Evolutionary conservation across 1,140 invertebrate species (phyloP).

Genomic region (Carcinoscorpius rotundicauda): DNA sequence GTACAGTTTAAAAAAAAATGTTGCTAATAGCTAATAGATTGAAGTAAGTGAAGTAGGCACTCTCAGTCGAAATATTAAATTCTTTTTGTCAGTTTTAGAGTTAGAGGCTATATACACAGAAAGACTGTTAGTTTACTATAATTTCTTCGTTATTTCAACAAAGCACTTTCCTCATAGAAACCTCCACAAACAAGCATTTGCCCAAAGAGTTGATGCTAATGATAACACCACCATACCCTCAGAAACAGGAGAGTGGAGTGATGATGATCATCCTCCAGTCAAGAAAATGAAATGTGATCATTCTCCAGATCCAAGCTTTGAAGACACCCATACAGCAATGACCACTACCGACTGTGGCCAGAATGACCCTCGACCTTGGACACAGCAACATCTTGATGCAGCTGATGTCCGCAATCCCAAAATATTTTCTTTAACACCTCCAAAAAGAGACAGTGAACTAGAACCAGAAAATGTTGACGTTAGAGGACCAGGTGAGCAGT

Average conservation of each 20-base stretch:
- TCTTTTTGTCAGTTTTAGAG: too few species aligned
- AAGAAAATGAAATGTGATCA: slow-evolving; percentile 49
- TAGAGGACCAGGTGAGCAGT: slow-evolving; percentile 51
- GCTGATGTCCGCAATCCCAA: slow-evolving; percentile 59
- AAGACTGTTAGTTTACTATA: too few species aligned
- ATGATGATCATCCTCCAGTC: slow-evolving; percentile 71
- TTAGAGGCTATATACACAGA: too few species aligned
- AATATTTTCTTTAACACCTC: slow-evolving; percentile 50
- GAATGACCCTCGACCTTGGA: slow-evolving; percentile 71
- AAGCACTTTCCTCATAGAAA: slow-evolving; percentile 7
- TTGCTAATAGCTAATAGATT: neutral
- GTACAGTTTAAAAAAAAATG: neutral
- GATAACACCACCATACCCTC: slow-evolving; percentile 38
- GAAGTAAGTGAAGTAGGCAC: too few species aligned
- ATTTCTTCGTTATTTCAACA: too few species aligned
- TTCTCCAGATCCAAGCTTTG: slow-evolving; percentile 30
- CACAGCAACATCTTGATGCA: slow-evolving; percentile 79
- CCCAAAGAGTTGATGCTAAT: slow-evolving; percentile 40
- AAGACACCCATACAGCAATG: slow-evolving; percentile 64
- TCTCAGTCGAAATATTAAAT: too few species aligned
- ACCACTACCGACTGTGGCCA: slow-evolving; percentile 69
- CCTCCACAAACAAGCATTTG: slow-evolving; percentile 14
- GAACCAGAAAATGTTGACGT: slow-evolving; percentile 49
- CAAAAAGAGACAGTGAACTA: slow-evolving; percentile 36
- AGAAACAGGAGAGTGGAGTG: slow-evolving; percentile 50